Evolutionary conservation across 2,797 vertebrate genomes (phyloP).

Genomic region (Lates japonicus): DNA sequence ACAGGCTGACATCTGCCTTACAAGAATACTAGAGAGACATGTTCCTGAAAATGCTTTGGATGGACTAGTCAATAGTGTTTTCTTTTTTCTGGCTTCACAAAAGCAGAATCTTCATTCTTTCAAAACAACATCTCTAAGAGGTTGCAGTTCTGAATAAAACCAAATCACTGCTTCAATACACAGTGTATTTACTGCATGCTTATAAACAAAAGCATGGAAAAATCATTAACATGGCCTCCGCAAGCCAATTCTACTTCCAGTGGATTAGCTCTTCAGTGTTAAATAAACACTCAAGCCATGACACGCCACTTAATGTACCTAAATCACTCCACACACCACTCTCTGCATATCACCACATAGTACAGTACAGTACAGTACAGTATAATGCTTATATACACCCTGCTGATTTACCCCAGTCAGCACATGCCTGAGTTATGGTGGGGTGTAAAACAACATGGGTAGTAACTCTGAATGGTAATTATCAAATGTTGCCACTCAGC

Average conservation of each 20-base stretch:
- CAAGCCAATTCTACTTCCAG: conserved; percentile 29
- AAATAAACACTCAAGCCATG: conserved; percentile 54
- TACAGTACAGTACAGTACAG: neutral
- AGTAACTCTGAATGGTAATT: conserved; percentile 66
- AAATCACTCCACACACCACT: conserved; percentile 50
- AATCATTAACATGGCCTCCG: conserved; percentile 16
- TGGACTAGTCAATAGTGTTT: neutral
- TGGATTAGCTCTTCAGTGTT: conserved; percentile 42
- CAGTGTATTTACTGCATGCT: neutral
- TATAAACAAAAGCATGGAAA: conserved; percentile 8
- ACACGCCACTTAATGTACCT: conserved; percentile 55
- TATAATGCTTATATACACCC: conserved; percentile 56
- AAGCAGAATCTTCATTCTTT: conserved; percentile 1
- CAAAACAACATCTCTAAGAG: neutral
- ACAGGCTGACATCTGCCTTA: conserved; percentile 10
- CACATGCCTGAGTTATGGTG: conserved; percentile 66
- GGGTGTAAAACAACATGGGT: conserved; percentile 69
- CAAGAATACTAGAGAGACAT: neutral
- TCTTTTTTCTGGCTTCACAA: neutral
- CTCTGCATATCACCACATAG: conserved; percentile 44
- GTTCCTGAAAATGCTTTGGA: conserved; percentile 23
- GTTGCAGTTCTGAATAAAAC: conserved; percentile 12
- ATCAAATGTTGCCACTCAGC: conserved; percentile 73
- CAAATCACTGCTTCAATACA: conserved; percentile 17
- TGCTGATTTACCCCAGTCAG: conserved; percentile 66